phyloP scores from a whole-genome alignment of 2,113 vertebrate genomes.

The Heteronetta atricapilla region DNA sequence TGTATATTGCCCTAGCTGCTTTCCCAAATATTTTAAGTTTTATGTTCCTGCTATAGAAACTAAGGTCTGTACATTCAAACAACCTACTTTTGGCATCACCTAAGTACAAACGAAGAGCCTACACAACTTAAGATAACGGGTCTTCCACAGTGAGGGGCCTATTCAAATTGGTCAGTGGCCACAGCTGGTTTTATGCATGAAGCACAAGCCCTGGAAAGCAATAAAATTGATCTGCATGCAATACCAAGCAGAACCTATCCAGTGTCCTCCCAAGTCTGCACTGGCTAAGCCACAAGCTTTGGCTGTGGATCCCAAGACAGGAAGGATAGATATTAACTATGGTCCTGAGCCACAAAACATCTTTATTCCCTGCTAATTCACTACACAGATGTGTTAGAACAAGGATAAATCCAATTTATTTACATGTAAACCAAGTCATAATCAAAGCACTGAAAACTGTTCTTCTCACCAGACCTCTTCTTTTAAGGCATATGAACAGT shows the following conservation, averaged over 20 bases:
- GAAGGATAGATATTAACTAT: accelerated
- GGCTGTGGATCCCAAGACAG: background rate
- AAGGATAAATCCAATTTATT: background rate
- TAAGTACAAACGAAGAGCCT: background rate
- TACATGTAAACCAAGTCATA: background rate
- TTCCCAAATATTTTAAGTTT: background rate
- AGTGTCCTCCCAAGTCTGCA: background rate
- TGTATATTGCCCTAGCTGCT: accelerated
- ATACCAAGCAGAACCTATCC: background rate
- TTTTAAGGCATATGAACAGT: background rate
- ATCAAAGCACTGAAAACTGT: background rate
- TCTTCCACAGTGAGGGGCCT: background rate
- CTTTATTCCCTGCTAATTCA: background rate
- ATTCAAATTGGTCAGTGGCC: background rate
- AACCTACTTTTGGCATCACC: background rate
- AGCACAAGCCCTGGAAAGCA: background rate
- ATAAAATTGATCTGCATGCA: accelerated
- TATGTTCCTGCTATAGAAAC: background rate
- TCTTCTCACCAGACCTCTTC: background rate
- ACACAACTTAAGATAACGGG: background rate
- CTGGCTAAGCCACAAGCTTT: background rate
- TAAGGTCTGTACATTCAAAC: background rate
- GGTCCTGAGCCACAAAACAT: background rate
- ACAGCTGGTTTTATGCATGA: background rate
- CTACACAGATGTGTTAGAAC: background rate